Conservation (phyloP, 64 coral and sea anemone genomes). For the Cladopsammia gracilis region DNA sequence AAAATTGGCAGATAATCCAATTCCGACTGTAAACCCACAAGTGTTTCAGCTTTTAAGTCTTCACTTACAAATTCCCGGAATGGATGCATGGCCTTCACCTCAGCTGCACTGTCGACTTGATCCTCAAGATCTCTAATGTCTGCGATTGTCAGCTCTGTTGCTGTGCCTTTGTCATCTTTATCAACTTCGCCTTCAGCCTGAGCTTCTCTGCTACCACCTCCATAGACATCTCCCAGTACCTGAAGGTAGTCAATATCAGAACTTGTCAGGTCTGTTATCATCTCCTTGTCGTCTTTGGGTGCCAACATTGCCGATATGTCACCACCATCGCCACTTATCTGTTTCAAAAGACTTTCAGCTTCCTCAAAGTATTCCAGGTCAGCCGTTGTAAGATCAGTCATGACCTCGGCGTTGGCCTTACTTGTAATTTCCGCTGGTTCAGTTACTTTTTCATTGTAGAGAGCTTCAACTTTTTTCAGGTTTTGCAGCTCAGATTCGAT, state of each 20-base stretch:
- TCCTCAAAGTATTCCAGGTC: slow-evolving; percentile 46
- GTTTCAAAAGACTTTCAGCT: slow-evolving; percentile 38
- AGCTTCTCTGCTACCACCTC: neutral
- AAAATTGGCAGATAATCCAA: slow-evolving; percentile 26
- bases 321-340: neutral
- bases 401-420: neutral
- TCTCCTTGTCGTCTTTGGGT: slow-evolving; percentile 47
- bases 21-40: slow-evolving; percentile 6
- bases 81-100: neutral
- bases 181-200: neutral
- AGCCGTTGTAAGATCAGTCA: slow-evolving; percentile 47
- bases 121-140: slow-evolving; percentile 55
- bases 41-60: slow-evolving; percentile 1
- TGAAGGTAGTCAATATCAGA: slow-evolving; percentile 45
- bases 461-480: neutral
- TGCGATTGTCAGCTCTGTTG: slow-evolving; percentile 9
- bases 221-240: neutral
- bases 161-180: slow-evolving; percentile 10
- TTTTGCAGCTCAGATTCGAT: neutral
- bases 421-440: neutral
- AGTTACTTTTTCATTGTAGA: neutral
- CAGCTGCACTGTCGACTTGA: neutral
- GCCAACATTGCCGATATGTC: slow-evolving; percentile 4
- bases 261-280: slow-evolving; percentile 23
- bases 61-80: neutral